Evolutionary conservation across 2,888 invertebrate species (phyloP).

Genomic region (Craniophora ligustri): DNA sequence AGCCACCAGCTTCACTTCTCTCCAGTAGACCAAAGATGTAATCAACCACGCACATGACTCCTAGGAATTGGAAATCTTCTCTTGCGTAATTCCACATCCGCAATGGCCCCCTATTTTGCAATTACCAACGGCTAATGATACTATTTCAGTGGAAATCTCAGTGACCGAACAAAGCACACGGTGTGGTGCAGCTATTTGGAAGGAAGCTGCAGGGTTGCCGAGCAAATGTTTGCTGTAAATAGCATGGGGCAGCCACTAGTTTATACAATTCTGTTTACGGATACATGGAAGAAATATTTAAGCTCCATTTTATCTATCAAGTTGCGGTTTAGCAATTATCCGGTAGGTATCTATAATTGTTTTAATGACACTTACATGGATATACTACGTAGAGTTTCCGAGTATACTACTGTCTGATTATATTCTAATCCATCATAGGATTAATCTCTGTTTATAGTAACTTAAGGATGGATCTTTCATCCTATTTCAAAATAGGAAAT

Average conservation of each 20-base stretch:
- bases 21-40: background rate
- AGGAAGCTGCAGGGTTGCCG: constrained; percentile 31
- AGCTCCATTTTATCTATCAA: too few species aligned
- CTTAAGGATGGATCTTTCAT: too few species aligned
- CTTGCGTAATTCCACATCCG: constrained; percentile 14
- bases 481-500: too few species aligned
- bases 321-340: too few species aligned
- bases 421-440: too few species aligned
- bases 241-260: too few species aligned
- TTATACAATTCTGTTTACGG: background rate
- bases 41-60: constrained; percentile 16
- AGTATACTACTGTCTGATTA: too few species aligned
- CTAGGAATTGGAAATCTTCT: constrained; percentile 25
- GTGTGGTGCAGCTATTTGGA: constrained; percentile 11
- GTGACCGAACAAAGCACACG: constrained; percentile 47
- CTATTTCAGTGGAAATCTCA: constrained; percentile 46
- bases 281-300: background rate
- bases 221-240: background rate
- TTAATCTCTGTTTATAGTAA: too few species aligned
- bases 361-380: too few species aligned
- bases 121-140: constrained; percentile 43
- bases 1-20: too few species aligned
- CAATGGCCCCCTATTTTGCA: constrained; percentile 20
- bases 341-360: too few species aligned
- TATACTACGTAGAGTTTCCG: too few species aligned